Conservation (phyloP, 2,797 vertebrate genomes). For the Crax fasciolata region DNA sequence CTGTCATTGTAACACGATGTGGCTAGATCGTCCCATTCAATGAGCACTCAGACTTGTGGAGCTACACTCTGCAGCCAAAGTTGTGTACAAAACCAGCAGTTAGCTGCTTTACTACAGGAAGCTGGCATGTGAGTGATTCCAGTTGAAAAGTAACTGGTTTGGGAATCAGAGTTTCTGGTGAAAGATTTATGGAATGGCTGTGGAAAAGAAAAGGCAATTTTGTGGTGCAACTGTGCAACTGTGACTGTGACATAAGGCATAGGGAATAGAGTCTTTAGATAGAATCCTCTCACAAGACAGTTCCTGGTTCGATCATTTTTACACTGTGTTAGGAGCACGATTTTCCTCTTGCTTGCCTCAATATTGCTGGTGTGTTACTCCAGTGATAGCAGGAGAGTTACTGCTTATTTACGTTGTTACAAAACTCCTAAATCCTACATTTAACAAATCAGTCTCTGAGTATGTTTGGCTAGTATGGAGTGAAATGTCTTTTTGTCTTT, state of each 20-base stretch:
- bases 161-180: neutral
- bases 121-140: neutral
- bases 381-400: neutral
- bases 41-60: neutral
- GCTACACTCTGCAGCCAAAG: neutral
- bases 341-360: neutral
- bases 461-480: neutral
- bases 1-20: neutral
- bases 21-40: neutral
- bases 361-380: neutral
- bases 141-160: slow-evolving; percentile 13
- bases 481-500: neutral
- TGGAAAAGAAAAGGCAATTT: neutral
- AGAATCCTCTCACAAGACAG: neutral
- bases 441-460: neutral
- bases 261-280: neutral
- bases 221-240: neutral
- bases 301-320: neutral
- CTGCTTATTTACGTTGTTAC: neutral
- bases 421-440: neutral
- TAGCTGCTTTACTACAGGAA: neutral
- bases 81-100: neutral
- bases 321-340: neutral
- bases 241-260: neutral
- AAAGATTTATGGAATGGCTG: slow-evolving; percentile 1